phyloP scores from a whole-genome alignment of 2,888 invertebrate species.

The Drosophila pegasa region DNA sequence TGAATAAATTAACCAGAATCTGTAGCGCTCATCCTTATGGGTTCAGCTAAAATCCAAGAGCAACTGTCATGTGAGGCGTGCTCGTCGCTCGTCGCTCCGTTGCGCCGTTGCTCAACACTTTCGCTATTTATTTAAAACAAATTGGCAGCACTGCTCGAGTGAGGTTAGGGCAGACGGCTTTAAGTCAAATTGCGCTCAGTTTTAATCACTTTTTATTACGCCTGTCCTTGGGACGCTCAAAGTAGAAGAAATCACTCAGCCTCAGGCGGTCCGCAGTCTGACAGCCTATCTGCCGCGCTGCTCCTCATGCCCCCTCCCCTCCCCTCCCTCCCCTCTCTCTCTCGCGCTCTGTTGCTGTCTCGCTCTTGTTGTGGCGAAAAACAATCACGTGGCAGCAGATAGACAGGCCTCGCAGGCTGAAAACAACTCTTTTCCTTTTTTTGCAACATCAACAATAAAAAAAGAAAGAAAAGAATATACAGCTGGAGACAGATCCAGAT shows the following conservation, averaged over 20 bases:
- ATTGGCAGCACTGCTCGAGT: conserved; percentile 55
- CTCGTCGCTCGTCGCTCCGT: conserved; percentile 11
- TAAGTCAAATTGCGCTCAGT: conserved; percentile 48
- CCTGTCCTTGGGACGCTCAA: conserved; percentile 54
- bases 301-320: not conserved
- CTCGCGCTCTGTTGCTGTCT: conserved; percentile 10
- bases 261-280: conserved; percentile 42
- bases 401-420: conserved; percentile 76
- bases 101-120: conserved; percentile 67
- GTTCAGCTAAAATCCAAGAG: conserved; percentile 13
- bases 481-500: conserved; percentile 34
- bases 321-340: not conserved
- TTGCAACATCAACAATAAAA: conserved; percentile 78
- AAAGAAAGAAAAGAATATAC: conserved; percentile 18
- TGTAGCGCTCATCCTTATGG: conserved; percentile 12
- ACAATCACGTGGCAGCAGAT: conserved; percentile 76
- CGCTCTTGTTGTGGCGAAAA: conserved; percentile 56
- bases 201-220: conserved; percentile 76
- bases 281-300: conserved; percentile 1
- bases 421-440: conserved; percentile 73
- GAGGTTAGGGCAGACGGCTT: conserved; percentile 27
- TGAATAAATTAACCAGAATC: conserved; percentile 73
- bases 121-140: conserved; percentile 74
- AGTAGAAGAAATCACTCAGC: conserved; percentile 57
- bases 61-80: conserved; percentile 22